Conservation (phyloP, 53 echinoderm and acorn worm genomes). For the Patiria pectinifera region DNA sequence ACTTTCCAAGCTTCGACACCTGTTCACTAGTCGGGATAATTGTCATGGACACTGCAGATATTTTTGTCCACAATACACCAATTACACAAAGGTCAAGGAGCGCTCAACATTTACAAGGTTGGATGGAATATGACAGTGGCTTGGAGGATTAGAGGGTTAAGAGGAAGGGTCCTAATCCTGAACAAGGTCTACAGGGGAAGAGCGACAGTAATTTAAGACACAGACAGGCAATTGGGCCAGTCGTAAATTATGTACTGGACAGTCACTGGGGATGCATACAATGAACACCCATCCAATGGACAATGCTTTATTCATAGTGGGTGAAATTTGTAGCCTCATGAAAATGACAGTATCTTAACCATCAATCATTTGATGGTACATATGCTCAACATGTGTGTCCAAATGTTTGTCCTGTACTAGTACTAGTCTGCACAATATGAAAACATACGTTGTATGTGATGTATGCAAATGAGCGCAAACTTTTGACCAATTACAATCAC, state of each 20-base stretch:
- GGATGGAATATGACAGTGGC: neutral
- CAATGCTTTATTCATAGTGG: neutral
- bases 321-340: neutral
- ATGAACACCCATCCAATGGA: neutral
- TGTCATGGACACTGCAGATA: neutral
- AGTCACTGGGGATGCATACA: neutral
- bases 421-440: neutral
- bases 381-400: neutral
- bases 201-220: neutral
- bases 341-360: no score
- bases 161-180: neutral
- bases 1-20: neutral
- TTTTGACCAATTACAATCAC: slow-evolving; percentile 11
- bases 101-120: neutral
- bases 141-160: neutral
- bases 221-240: neutral
- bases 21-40: neutral
- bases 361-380: neutral
- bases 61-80: neutral
- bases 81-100: neutral
- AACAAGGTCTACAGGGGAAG: neutral
- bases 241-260: neutral
- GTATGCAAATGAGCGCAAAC: neutral
- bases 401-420: neutral
- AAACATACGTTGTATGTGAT: neutral